A percentile compares a stretch with the other conserved stretches of the same genome.
Conservation (phyloP, 2,888 invertebrate genomes). For the Mystacides longicornis region DNA sequence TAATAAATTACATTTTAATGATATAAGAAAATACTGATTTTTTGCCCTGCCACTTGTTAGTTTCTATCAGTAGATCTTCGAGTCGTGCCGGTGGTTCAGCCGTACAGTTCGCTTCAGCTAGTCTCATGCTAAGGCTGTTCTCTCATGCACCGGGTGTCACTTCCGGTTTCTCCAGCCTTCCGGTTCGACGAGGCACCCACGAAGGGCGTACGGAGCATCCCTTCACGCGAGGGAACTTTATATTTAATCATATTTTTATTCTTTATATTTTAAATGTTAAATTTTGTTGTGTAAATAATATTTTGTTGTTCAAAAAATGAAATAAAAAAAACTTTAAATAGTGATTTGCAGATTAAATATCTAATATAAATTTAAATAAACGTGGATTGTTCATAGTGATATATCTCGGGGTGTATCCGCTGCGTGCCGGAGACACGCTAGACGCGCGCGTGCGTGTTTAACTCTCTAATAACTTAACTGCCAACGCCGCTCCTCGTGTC, state of each 20-base stretch:
- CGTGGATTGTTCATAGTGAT: constrained; percentile 27
- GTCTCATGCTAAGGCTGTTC: neutral
- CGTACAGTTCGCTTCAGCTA: constrained; percentile 22
- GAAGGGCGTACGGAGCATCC: neutral
- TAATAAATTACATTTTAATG: too few species aligned
- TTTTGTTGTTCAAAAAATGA: constrained; percentile 31
- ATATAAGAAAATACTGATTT: constrained; percentile 26
- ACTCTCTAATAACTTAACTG: too few species aligned
- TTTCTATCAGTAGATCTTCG: constrained; percentile 20
- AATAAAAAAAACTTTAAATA: constrained; percentile 24
- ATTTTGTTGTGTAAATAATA: constrained; percentile 33
- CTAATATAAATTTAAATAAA: constrained; percentile 21
- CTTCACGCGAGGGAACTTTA: constrained; percentile 31
- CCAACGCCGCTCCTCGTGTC: too few species aligned
- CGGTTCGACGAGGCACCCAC: neutral
- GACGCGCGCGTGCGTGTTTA: too few species aligned
- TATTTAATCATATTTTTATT: constrained; percentile 14
- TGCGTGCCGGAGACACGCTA: constrained; percentile 20
- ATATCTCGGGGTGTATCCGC: constrained; percentile 25
- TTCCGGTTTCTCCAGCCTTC: neutral
- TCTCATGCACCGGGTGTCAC: neutral
- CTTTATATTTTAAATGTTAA: constrained; percentile 13
- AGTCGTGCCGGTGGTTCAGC: constrained; percentile 17
- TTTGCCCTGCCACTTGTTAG: constrained; percentile 26
- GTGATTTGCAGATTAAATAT: constrained; percentile 25